Evolutionary conservation across 2,113 vertebrate species (phyloP).

Genomic region (Malurus alboscapulatus): DNA sequence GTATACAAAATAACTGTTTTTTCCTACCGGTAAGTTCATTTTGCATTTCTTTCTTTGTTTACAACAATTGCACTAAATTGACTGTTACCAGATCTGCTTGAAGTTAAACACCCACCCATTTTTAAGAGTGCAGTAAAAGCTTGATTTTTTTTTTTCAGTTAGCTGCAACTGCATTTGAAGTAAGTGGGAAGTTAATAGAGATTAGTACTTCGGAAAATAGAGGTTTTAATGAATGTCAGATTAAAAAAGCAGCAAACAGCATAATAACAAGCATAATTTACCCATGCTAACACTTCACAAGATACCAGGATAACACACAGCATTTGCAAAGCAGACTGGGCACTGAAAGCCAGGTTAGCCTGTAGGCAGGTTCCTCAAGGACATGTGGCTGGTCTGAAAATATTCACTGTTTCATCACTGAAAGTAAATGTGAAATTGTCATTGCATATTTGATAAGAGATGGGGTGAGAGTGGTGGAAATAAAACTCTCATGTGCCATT

Average conservation of each 20-base stretch:
- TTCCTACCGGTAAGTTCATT: constrained; percentile 90
- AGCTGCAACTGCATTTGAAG: not conserved
- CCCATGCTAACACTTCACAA: fast-evolving
- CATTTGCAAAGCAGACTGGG: not conserved
- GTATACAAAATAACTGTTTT: constrained; percentile 85
- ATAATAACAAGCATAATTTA: not conserved
- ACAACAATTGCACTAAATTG: not conserved
- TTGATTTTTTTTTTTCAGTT: not conserved
- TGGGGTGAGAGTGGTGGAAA: not conserved
- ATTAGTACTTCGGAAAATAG: constrained; percentile 7
- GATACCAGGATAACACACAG: not conserved
- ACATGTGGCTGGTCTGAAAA: not conserved
- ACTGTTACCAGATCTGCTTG: not conserved
- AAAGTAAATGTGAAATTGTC: not conserved
- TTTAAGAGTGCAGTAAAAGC: not conserved
- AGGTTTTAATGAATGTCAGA: not conserved
- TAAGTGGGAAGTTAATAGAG: not conserved
- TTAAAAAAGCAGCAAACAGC: not conserved
- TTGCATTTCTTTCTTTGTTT: not conserved
- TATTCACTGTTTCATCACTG: not conserved
- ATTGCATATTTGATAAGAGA: not conserved
- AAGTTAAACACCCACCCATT: constrained; percentile 10
- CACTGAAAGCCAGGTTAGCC: not conserved
- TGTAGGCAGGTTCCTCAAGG: not conserved
- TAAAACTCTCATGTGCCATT: not conserved